Evolutionary conservation across 2,113 vertebrate genomes (phyloP).

Genomic region (Nibea albiflora): DNA sequence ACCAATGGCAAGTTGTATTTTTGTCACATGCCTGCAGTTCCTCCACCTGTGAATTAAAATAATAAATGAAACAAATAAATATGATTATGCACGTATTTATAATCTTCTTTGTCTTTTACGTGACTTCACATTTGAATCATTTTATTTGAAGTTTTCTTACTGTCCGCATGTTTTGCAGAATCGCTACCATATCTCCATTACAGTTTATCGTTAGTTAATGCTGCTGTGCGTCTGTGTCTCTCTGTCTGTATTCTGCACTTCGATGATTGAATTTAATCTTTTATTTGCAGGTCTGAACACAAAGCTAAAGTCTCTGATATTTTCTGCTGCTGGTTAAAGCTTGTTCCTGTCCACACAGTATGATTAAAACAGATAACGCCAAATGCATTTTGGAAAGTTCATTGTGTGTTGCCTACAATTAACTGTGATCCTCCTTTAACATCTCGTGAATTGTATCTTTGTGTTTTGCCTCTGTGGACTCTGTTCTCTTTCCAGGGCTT

Average conservation of each 20-base stretch:
- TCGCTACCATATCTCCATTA: too few species aligned
- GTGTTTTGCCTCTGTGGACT: background rate
- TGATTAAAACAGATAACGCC: background rate
- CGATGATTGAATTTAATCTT: too few species aligned
- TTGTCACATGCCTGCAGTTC: background rate
- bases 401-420: background rate
- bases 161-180: too few species aligned
- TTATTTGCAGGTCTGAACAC: background rate
- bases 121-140: background rate
- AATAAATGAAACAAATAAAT: background rate
- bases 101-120: background rate
- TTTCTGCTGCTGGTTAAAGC: too few species aligned
- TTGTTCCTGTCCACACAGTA: background rate
- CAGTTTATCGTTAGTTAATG: too few species aligned
- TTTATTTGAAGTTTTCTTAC: background rate
- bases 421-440: background rate
- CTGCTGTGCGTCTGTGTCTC: too few species aligned
- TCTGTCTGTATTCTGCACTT: background rate
- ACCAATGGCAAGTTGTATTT: slow-evolving; percentile 5
- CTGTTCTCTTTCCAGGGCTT: background rate
- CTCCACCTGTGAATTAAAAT: too few species aligned
- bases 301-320: background rate
- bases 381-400: background rate
- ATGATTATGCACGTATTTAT: background rate
- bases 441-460: background rate